Evolutionary conservation across 2,888 invertebrate genomes (phyloP), one percentile per base, ranked within the genome.

Genomic region (Drosophila picticornis): DNA sequence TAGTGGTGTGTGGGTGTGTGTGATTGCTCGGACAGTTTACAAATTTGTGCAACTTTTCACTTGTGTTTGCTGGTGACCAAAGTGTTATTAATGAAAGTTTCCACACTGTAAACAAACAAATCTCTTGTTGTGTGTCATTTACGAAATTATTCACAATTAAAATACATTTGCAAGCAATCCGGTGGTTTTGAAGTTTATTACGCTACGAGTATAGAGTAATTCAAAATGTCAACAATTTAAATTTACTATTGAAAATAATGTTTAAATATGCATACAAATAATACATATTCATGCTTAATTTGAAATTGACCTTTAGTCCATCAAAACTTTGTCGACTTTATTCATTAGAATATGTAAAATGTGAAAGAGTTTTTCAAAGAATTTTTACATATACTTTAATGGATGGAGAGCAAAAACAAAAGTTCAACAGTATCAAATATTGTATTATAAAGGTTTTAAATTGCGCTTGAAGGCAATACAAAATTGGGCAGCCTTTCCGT

Each of bases 1-100:
- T 53, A 38, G 13, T 50, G 50, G 51, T 46, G 43, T 50, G 46
- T 52, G 58, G 51, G 50, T 29, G 34, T 51, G 60, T 51, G 68
- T 53, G 53, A 27, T 25, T 59, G 27, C n/a, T 13, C 25, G 58
- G 68, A 72, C 72, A 77, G 69, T 57, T 79, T 69, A 81, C 77
- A 79, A 79, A 79, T 77, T 72, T 53, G 60, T 34, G 52, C 65
- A 63, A 77, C 77, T 81, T 79, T 81, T 81, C 78, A 77, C 77
- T 77, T 81, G 59, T 68, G 63, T 65, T 63, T 72, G 62, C 16
- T 55, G 31, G 50, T 46, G 58, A 52, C 57, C 64, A 59, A 74
- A 76, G 62, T 66, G 56, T 75, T 69, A 71, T 79, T 82, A 71
- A 73, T 70, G 43, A 68, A 67, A 65, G 53, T 58, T 46, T 50